These are phyloP conservation scores for Theretra japonica DNA, from an alignment of 2,888 invertebrate species.

Conservation along the genomic window DNA sequence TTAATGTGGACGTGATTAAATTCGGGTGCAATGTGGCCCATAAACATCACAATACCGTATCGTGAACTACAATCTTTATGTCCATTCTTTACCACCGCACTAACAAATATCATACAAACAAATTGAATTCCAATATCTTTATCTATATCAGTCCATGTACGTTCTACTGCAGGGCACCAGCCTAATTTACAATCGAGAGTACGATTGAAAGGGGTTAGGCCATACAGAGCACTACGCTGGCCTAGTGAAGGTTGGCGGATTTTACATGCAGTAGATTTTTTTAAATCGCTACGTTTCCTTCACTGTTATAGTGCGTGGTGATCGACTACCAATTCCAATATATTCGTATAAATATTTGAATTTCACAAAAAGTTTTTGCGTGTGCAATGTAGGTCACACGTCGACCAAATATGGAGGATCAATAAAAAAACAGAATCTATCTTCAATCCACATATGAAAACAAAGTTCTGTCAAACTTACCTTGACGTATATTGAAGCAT, in stretches of 20 bases:
- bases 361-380: background rate
- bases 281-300: no score
- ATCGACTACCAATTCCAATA: no score
- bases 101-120: background rate
- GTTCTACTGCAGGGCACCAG: no score
- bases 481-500: constrained; percentile 56
- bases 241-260: no score
- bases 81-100: background rate
- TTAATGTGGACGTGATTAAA: background rate
- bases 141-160: no score
- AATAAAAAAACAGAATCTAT: constrained; percentile 49
- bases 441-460: constrained; percentile 49
- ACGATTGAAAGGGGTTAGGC: no score
- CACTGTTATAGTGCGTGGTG: no score
- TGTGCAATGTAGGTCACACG: background rate
- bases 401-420: constrained; percentile 17
- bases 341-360: background rate
- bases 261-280: no score
- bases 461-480: constrained; percentile 58
- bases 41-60: background rate
- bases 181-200: no score
- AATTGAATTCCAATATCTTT: no score
- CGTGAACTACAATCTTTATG: background rate
- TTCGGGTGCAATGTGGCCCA: background rate
- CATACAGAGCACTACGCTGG: no score